Evolutionary conservation across 2,888 invertebrate genomes (phyloP).

Genomic region (Callinectes sapidus): DNA sequence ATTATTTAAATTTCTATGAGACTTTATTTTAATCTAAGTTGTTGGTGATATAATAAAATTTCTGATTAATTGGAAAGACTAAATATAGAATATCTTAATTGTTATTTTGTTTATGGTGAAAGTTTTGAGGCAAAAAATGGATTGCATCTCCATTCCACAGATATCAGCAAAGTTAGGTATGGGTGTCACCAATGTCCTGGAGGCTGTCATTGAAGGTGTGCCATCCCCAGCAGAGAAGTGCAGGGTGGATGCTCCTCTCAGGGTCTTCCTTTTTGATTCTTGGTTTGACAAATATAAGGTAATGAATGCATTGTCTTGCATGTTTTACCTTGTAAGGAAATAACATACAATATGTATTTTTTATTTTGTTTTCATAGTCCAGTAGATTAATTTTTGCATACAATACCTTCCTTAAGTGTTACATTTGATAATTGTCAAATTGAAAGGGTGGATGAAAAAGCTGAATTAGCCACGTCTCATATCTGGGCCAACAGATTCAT

Average conservation of each 20-base stretch:
- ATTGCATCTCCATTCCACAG: slow-evolving; percentile 75
- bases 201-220: slow-evolving; percentile 86
- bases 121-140: background rate
- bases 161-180: slow-evolving; percentile 94
- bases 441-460: background rate
- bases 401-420: background rate
- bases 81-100: too few relatives aligned
- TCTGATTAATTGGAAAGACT: background rate
- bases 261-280: slow-evolving; percentile 92
- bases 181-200: slow-evolving; percentile 86
- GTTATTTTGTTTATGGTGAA: background rate
- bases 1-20: too few relatives aligned
- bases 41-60: background rate
- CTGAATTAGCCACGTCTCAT: background rate
- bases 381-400: background rate
- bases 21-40: too few relatives aligned
- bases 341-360: background rate
- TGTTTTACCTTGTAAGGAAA: background rate
- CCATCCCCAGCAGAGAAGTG: slow-evolving; percentile 82
- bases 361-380: background rate
- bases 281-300: slow-evolving; percentile 91
- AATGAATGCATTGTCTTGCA: slow-evolving; percentile 73
- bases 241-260: slow-evolving; percentile 79
- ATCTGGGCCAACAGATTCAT: background rate
- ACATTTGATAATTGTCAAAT: background rate